Evolutionary conservation across 2,888 invertebrate genomes (phyloP).

Genomic region (Philaethria dido): DNA sequence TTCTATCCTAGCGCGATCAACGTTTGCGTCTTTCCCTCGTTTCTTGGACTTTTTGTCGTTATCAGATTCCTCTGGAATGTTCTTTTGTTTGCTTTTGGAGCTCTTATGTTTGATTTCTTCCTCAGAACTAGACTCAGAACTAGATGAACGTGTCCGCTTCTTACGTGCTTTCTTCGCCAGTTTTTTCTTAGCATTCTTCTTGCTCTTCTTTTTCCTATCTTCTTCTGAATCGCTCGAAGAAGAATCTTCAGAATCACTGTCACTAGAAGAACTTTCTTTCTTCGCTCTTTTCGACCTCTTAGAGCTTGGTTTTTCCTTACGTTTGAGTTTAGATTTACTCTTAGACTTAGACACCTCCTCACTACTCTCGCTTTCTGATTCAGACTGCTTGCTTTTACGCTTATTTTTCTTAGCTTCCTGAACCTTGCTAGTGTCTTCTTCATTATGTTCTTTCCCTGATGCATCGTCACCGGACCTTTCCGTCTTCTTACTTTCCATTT

Average conservation of each 20-base stretch:
- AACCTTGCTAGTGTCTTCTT: conserved; percentile 62
- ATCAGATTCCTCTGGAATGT: conserved; percentile 78
- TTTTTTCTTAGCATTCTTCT: conserved; percentile 76
- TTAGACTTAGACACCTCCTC: conserved; percentile 73
- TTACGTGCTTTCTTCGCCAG: conserved; percentile 76
- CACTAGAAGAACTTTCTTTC: conserved; percentile 77
- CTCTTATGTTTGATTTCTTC: conserved; percentile 78
- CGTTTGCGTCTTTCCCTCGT: conserved; percentile 66
- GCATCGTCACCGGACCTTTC: conserved; percentile 74
- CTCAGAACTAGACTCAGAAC: conserved; percentile 80
- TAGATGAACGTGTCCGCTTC: conserved; percentile 76
- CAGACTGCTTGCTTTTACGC: conserved; percentile 80
- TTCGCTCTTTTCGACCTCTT: conserved; percentile 81
- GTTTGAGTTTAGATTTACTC: conserved; percentile 73
- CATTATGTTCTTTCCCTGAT: conserved; percentile 76
- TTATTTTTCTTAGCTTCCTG: conserved; percentile 77
- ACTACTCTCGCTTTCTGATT: conserved; percentile 77
- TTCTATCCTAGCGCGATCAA: conserved; percentile 68
- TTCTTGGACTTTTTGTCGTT: conserved; percentile 73
- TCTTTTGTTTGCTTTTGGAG: conserved; percentile 76
- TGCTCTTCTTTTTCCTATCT: conserved; percentile 79
- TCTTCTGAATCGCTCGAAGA: conserved; percentile 80
- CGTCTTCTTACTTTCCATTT: conserved; percentile 80
- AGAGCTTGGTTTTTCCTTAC: conserved; percentile 82
- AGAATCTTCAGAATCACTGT: conserved; percentile 79